A percentile compares a stretch with the other conserved stretches of the same genome.
Evolutionary conservation across 2,797 vertebrate species (phyloP).

Genomic region (Momotus momota): DNA sequence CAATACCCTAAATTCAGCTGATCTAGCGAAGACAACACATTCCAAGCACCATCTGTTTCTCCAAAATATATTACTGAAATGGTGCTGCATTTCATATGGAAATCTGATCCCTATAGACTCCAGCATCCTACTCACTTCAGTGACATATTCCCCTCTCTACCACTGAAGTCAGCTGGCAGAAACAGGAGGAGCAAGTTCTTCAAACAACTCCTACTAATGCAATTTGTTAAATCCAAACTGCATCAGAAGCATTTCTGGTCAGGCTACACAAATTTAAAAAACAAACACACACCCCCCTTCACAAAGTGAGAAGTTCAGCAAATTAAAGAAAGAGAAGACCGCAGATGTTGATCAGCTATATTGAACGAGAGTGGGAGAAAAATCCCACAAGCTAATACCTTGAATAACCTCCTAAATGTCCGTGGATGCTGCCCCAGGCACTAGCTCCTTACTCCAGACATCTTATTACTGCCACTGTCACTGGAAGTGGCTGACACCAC

Average conservation of each 20-base stretch:
- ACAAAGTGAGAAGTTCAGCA: neutral
- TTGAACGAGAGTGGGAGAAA: neutral
- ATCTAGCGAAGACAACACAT: neutral
- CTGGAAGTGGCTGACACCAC: neutral
- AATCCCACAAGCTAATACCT: neutral
- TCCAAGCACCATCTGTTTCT: conserved; percentile 46
- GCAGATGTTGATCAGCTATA: neutral
- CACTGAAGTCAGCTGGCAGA: neutral
- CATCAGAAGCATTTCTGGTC: neutral
- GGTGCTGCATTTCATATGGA: neutral
- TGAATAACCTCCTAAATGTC: neutral
- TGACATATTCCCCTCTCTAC: neutral
- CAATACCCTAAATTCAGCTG: neutral
- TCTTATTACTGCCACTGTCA: neutral
- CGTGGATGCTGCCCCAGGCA: neutral
- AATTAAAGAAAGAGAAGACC: neutral
- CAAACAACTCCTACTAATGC: neutral
- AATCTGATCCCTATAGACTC: neutral
- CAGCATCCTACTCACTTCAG: neutral
- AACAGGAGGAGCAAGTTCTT: neutral
- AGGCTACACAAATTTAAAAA: neutral
- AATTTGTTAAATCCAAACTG: neutral
- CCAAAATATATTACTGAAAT: neutral
- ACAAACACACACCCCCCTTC: neutral
- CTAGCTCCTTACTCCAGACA: neutral